A percentile compares a stretch with the other conserved stretches of the same genome.
phyloP scores from a whole-genome alignment of 2,113 vertebrate genomes.

The Oncorhynchus gorbuscha region DNA sequence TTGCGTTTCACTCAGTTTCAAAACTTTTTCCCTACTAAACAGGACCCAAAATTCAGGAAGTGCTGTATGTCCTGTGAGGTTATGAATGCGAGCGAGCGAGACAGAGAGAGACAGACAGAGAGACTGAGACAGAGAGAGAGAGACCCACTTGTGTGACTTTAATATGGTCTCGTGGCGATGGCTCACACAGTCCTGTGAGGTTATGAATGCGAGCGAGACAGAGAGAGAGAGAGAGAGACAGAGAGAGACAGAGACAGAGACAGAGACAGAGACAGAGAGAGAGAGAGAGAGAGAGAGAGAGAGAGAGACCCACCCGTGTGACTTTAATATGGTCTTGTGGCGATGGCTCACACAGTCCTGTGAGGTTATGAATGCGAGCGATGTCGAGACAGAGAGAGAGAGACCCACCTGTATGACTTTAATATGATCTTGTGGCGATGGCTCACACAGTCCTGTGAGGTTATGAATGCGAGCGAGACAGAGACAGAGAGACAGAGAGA shows the following conservation, averaged over 20 bases:
- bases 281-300: too few species aligned
- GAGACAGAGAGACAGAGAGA: neutral
- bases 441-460: neutral
- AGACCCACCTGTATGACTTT: too few species aligned
- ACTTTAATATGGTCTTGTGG: slow-evolving; percentile 99
- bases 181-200: slow-evolving; percentile 85
- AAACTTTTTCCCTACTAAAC: too few species aligned
- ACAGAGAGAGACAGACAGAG: neutral
- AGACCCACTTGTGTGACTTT: slow-evolving; percentile 94
- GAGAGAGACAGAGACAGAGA: neutral
- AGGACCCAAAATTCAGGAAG: too few species aligned
- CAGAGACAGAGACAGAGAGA: neutral
- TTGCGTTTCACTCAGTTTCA: too few species aligned
- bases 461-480: neutral
- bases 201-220: neutral
- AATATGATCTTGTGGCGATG: too few species aligned
- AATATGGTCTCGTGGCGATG: slow-evolving; percentile 98
- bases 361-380: too few species aligned
- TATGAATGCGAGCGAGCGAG: neutral
- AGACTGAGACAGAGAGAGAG: neutral
- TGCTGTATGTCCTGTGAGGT: neutral
- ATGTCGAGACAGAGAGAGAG: too few species aligned
- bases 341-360: too few species aligned
- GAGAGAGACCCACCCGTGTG: slow-evolving; percentile 82
- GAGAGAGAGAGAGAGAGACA: too few species aligned